Percentiles rank a stretch among this genome's conserved stretches.
Conservation (phyloP, 2,888 invertebrate species). For the Cyaniris semiargus region DNA sequence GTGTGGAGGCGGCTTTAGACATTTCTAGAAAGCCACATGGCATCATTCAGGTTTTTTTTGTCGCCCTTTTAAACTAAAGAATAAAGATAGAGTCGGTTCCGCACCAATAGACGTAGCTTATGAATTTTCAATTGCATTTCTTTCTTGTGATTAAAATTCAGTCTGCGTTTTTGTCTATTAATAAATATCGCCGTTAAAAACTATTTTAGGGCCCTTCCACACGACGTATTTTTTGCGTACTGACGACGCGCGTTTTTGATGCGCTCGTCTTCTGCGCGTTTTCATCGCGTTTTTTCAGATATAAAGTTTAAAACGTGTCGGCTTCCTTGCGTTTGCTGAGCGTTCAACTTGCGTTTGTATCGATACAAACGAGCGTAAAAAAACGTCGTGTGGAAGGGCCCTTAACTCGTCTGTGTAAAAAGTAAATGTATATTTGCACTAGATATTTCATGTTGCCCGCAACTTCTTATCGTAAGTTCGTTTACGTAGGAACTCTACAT, state of each 20-base stretch:
- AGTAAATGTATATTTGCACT: not conserved
- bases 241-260: no score
- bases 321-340: no score
- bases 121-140: slow-evolving; percentile 21
- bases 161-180: not conserved
- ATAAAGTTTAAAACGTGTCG: no score
- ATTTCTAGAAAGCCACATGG: not conserved
- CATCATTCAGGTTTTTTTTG: not conserved
- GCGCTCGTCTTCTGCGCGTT: no score
- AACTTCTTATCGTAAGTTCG: no score
- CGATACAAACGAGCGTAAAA: no score
- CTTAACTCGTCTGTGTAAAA: not conserved
- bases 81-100: not conserved
- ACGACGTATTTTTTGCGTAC: no score
- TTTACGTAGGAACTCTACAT: no score
- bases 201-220: no score
- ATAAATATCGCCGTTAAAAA: slow-evolving; percentile 12
- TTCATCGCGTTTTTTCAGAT: no score
- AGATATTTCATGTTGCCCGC: not conserved
- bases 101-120: not conserved
- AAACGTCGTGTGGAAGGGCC: no score
- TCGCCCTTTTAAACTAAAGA: not conserved
- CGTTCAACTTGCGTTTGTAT: no score
- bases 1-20: not conserved
- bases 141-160: slow-evolving; percentile 11